Evolutionary conservation across 2,888 invertebrate genomes (phyloP).

Genomic region (Cistogaster globosa): DNA sequence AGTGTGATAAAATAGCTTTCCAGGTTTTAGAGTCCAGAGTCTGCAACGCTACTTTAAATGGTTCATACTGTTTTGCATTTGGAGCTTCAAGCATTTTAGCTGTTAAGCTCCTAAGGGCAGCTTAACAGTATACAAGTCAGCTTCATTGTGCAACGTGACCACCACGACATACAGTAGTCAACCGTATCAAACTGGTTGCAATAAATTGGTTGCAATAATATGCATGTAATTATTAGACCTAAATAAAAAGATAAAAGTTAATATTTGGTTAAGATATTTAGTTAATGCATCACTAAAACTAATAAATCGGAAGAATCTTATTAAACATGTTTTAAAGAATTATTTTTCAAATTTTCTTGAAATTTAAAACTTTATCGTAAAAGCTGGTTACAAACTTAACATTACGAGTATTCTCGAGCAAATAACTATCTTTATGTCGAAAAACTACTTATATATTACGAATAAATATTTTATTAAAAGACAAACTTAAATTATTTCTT

Average conservation of each 20-base stretch:
- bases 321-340: too few species aligned
- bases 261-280: too few species aligned
- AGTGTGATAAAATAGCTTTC: constrained; percentile 7
- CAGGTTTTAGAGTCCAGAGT: constrained; percentile 1
- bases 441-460: too few species aligned
- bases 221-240: background rate
- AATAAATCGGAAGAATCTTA: too few species aligned
- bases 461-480: too few species aligned
- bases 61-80: constrained; percentile 8
- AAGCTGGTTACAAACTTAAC: too few species aligned
- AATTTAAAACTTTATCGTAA: too few species aligned
- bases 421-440: too few species aligned
- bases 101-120: background rate
- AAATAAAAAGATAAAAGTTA: background rate
- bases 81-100: constrained; percentile 17
- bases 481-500: too few species aligned
- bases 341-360: too few species aligned
- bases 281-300: too few species aligned
- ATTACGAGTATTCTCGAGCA: too few species aligned
- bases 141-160: background rate
- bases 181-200: background rate
- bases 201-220: background rate
- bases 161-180: background rate
- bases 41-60: constrained; percentile 21
- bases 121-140: background rate